These are phyloP conservation scores for Struthio camelus DNA, from an alignment of 2,113 vertebrate species.

Conservation along the genomic window DNA sequence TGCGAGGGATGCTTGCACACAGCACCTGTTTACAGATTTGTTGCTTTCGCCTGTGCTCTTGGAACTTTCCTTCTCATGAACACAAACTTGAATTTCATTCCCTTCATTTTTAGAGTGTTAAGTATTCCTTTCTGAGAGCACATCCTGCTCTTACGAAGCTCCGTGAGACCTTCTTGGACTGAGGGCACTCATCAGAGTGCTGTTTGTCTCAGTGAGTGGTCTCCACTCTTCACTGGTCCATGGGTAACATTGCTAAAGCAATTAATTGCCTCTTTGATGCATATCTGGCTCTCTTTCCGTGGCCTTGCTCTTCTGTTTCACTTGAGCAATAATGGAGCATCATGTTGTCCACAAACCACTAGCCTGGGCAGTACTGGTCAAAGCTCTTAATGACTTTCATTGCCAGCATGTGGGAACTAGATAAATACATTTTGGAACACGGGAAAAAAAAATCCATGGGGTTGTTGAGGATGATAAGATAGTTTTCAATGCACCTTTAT, in stretches of 20 bases:
- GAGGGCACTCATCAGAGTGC: neutral
- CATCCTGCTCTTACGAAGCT: neutral
- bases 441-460: conserved; percentile 19
- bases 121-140: neutral
- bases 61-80: neutral
- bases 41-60: neutral
- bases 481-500: neutral
- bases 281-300: neutral
- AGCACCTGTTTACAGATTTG: neutral
- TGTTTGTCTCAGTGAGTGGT: neutral
- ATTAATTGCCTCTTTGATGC: neutral
- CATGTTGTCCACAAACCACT: conserved; percentile 19
- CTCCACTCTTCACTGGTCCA: neutral
- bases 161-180: neutral
- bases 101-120: neutral
- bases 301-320: neutral
- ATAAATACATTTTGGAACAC: conserved; percentile 30
- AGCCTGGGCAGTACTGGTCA: neutral
- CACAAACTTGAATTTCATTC: neutral
- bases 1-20: neutral
- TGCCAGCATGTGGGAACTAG: conserved; percentile 4
- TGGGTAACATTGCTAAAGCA: neutral
- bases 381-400: neutral
- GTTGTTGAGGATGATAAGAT: conserved; percentile 4
- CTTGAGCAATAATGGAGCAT: neutral